phyloP scores from a whole-genome alignment of 2,797 vertebrate genomes.

The Neomorphus geoffroyi region DNA sequence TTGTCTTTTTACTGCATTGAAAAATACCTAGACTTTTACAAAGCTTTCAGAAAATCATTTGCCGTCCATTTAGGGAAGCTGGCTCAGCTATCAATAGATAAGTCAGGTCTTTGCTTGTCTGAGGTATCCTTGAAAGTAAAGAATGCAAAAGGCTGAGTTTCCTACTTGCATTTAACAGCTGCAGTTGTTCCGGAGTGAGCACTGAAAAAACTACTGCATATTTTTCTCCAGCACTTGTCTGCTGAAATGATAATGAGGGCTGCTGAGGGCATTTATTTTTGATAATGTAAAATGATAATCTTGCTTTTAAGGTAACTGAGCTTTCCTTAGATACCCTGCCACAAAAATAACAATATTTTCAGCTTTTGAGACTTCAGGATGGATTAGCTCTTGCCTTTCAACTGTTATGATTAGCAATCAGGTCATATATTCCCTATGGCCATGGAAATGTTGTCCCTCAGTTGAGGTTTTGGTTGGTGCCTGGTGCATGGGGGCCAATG shows the following conservation, averaged over 20 bases:
- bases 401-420: neutral
- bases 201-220: neutral
- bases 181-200: slow-evolving; percentile 10
- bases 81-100: slow-evolving; percentile 40
- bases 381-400: neutral
- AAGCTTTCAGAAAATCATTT: slow-evolving; percentile 56
- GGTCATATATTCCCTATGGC: neutral
- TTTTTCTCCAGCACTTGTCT: neutral
- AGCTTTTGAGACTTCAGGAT: neutral
- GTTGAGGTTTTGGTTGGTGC: too few relatives aligned
- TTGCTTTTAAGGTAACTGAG: neutral
- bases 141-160: neutral
- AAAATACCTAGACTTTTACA: slow-evolving; percentile 42
- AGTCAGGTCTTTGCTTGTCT: slow-evolving; percentile 45
- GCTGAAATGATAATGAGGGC: neutral
- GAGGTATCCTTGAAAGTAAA: slow-evolving; percentile 36
- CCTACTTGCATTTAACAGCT: slow-evolving; percentile 36
- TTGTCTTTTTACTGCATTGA: slow-evolving; percentile 52
- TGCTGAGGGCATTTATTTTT: neutral
- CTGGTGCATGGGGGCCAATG: too few relatives aligned
- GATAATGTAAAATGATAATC: neutral
- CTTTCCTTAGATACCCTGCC: neutral
- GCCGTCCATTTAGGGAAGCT: slow-evolving; percentile 31
- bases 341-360: neutral
- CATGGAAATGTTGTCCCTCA: neutral